phyloP scores from a whole-genome alignment of 2,797 vertebrate genomes.

The Urosaurus nigricauda region DNA sequence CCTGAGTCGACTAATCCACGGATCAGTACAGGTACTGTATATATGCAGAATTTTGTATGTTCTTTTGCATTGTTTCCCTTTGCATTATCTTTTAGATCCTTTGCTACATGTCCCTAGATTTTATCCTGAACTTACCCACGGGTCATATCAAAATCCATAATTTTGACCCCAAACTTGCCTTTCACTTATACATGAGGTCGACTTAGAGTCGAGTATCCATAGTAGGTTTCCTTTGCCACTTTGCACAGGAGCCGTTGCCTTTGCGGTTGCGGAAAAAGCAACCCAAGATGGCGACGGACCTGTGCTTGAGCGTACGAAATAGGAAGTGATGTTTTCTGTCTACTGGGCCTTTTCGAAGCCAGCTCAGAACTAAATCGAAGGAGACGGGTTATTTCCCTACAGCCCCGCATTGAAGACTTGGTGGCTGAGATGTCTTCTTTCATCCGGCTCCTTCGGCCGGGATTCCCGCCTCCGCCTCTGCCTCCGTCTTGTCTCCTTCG shows the following conservation, averaged over 20 bases:
- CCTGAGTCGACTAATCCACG: too few relatives aligned
- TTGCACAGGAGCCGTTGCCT: neutral
- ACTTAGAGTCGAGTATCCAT: too few relatives aligned
- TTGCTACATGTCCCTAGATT: too few relatives aligned
- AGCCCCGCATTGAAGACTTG: conserved; percentile 71
- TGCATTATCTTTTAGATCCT: too few relatives aligned
- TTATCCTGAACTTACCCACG: too few relatives aligned
- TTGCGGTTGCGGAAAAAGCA: conserved; percentile 12
- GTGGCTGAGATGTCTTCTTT: conserved; percentile 71
- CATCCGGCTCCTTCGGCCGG: conserved; percentile 73
- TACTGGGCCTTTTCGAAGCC: conserved; percentile 66
- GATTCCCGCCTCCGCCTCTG: conserved; percentile 68
- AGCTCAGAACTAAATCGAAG: conserved; percentile 64
- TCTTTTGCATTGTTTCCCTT: too few relatives aligned
- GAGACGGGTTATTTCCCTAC: conserved; percentile 52
- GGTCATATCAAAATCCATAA: too few relatives aligned
- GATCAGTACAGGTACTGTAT: too few relatives aligned
- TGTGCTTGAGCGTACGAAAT: conserved; percentile 51
- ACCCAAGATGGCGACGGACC: conserved; percentile 42
- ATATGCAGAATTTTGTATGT: too few relatives aligned
- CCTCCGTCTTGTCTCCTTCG: conserved; percentile 70
- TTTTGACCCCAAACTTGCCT: too few relatives aligned
- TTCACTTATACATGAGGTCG: too few relatives aligned
- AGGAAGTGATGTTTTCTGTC: conserved; percentile 65
- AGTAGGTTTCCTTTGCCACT: neutral